Evolutionary conservation across 2,888 invertebrate species (phyloP), one percentile per base, ranked within the genome.

Genomic region (Strigamia transsilvanica): DNA sequence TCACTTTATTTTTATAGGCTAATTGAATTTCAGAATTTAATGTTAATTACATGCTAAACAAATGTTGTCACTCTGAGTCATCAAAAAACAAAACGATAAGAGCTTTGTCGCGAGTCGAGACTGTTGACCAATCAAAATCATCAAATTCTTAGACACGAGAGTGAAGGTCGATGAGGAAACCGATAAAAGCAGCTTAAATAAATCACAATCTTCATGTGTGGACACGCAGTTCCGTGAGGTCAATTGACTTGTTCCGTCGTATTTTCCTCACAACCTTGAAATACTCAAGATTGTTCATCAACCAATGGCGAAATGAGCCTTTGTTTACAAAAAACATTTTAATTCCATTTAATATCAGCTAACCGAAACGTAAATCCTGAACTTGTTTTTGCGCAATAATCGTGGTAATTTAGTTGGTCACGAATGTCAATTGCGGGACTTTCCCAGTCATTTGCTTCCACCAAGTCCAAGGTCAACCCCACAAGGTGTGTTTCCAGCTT

Each of bases 11-110:
- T 46, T 46, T 38, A 10, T n/a, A 46, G n/a, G 12, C 46, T 46
- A 9, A 46, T n/a, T 46, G 46, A 46, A 46, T 13, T 46, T 46
- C 46, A n/a, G n/a, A 46, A 21, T 66, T 66, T 66, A 5, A 23
- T 18, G 61, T 66, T 66, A 66, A 66, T 66, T 23, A 66, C 61
- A 66, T 66, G 21, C 61, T 23, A 66, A 66, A 66, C 21, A 21
- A 66, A 23, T 66, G 61, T 23, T 66, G 21, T 66, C 61, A 66
- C 12, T 23, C 9, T 66, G 61, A 66, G 10, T n/a, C 61, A 66
- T n/a, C 23, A 12, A 66, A 66, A 66, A 2, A n/a, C 18, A 51
- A 51, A 51, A n/a, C 18, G 51, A 23, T 9, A 21, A 23, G 23
- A 66, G 7, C 23, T 23, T 23, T 66, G 23, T 2, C 61, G n/a